Conservation (phyloP, 2,113 vertebrate species). For the Bubo scandiacus region DNA sequence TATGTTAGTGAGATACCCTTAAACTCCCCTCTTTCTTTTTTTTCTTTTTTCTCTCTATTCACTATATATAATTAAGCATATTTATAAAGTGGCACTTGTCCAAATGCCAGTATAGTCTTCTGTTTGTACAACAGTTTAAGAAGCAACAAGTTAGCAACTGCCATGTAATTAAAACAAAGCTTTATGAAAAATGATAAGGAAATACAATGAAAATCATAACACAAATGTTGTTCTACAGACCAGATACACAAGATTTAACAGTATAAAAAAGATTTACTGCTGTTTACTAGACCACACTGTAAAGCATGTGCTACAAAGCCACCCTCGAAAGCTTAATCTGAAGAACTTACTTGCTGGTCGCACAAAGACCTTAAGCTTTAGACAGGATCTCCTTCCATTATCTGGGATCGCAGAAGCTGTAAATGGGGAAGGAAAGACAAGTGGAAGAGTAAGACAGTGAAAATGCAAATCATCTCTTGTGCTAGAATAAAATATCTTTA, state of each 20-base stretch:
- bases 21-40: constrained; percentile 64
- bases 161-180: constrained; percentile 72
- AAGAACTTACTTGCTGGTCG: constrained; percentile 95
- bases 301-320: constrained; percentile 63
- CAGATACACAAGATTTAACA: constrained; percentile 71
- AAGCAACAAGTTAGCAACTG: constrained; percentile 84
- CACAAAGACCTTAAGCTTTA: constrained; percentile 98
- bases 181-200: constrained; percentile 76
- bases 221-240: constrained; percentile 69
- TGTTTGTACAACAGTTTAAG: constrained; percentile 70
- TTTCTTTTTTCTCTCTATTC: constrained; percentile 51
- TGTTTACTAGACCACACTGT: constrained; percentile 67
- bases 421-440: constrained; percentile 40
- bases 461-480: constrained; percentile 1
- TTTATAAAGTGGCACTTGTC: constrained; percentile 52
- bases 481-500: not conserved
- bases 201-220: constrained; percentile 68
- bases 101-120: constrained; percentile 63
- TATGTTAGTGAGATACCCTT: constrained; percentile 90
- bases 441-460: not conserved
- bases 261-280: constrained; percentile 36
- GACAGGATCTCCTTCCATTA: constrained; percentile 92
- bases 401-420: constrained; percentile 94
- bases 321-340: constrained; percentile 41
- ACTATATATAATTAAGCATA: constrained; percentile 15